phyloP scores from a whole-genome alignment of 2,797 vertebrate genomes.

The Arvicola amphibius region DNA sequence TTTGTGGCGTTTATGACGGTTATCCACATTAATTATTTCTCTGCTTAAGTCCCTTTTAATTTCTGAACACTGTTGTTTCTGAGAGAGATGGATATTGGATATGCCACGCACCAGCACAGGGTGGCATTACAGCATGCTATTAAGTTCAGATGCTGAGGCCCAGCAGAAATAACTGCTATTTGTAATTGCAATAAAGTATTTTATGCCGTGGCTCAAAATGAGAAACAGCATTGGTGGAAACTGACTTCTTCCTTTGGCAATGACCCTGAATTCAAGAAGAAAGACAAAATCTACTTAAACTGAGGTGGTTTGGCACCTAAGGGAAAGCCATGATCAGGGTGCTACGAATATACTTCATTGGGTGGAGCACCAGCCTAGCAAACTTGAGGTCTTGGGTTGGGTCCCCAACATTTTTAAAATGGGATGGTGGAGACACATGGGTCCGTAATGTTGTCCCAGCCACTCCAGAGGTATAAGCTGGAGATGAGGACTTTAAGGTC shows the following conservation, averaged over 20 bases:
- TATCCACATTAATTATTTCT: constrained; percentile 88
- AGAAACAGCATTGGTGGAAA: constrained; percentile 82
- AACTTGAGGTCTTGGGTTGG: neutral
- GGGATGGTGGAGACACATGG: neutral
- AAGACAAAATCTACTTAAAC: neutral
- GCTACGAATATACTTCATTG: rapidly evolving
- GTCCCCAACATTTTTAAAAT: neutral
- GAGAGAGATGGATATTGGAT: constrained; percentile 88
- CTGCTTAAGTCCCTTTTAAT: constrained; percentile 87
- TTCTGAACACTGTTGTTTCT: constrained; percentile 86
- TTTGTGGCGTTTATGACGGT: constrained; percentile 85
- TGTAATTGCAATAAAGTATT: constrained; percentile 86
- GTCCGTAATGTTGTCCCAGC: neutral
- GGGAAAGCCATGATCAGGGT: neutral
- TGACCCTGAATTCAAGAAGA: constrained; percentile 37
- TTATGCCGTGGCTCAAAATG: constrained; percentile 83
- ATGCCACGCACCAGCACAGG: constrained; percentile 86
- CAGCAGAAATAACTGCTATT: constrained; percentile 85
- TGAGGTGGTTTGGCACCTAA: neutral
- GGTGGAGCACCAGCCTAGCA: neutral
- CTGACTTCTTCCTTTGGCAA: constrained; percentile 82
- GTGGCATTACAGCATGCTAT: constrained; percentile 85
- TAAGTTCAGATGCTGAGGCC: constrained; percentile 84
- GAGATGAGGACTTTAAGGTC: neutral
- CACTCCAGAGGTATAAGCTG: neutral